Percentiles rank a stretch among this genome's conserved stretches.
phyloP scores from a whole-genome alignment of 2,888 invertebrate species.

The Trypoxylon attenuatum region DNA sequence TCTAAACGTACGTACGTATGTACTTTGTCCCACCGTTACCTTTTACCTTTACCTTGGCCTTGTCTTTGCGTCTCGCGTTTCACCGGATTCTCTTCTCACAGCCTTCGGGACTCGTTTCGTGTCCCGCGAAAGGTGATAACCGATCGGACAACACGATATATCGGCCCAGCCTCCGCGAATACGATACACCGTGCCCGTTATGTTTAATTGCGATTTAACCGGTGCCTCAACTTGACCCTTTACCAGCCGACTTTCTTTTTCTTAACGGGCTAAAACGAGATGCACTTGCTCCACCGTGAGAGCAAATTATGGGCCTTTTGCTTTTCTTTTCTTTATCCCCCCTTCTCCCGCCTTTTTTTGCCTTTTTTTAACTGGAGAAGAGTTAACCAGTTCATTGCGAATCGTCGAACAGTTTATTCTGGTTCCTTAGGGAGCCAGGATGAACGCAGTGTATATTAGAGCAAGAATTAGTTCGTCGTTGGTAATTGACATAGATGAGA shows the following conservation, averaged over 20 bases:
- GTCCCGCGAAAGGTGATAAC: neutral
- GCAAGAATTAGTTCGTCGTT: too few species aligned
- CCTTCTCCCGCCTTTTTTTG: too few species aligned
- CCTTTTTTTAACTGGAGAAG: too few species aligned
- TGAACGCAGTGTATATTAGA: too few species aligned
- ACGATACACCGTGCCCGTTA: neutral
- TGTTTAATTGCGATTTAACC: constrained; percentile 1
- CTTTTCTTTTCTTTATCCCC: too few species aligned
- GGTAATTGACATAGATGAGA: neutral
- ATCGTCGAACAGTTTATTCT: too few species aligned
- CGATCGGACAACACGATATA: neutral
- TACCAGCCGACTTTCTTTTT: neutral
- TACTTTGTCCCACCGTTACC: constrained; percentile 34
- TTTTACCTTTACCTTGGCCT: constrained; percentile 45
- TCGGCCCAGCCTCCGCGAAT: neutral
- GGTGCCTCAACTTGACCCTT: neutral
- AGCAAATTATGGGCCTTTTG: too few species aligned
- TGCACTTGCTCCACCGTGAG: too few species aligned
- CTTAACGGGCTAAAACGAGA: too few species aligned
- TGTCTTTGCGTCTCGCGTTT: constrained; percentile 5
- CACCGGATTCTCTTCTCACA: neutral
- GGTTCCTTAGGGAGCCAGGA: too few species aligned
- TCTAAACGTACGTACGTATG: too few species aligned
- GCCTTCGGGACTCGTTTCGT: neutral
- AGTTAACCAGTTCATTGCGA: too few species aligned